Base-by-base conservation (phyloP, 2,113 vertebrate species). In the Crotalus viridis region DNA sequence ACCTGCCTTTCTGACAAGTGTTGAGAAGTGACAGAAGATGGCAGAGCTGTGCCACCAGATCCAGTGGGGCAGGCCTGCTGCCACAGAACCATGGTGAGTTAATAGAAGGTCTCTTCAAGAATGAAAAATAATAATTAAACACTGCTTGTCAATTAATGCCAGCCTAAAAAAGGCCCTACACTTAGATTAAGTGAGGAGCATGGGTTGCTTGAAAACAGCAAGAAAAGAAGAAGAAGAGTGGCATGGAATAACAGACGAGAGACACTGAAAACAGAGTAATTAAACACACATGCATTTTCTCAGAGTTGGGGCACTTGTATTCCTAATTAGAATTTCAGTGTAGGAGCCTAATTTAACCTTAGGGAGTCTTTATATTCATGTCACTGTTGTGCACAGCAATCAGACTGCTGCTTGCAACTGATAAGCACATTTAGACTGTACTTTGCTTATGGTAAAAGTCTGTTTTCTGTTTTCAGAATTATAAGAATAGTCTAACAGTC, bases 41-140 rank as follows among this genome's bases (percentile, higher is more conserved):
- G 96, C 96, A 96, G 95, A 97, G 88, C 93, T 92, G 95, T 97
- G 96, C 97, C 94, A 96, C 92, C 17, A 92, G 95, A 96, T 95
- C 95, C 95, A 96, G 95, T 94, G 95, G 94, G 91, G 95, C 95
- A 93, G 92, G 26, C 93, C 94, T 95, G 92, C 91, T 33, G 57
- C 96, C 96, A 95, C 95, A 94, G 94, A 93, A 95, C 95, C 97
- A 96, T 89, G 92, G 97, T 97, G 97, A 97, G 97, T 96, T 98
- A 97, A 97, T 98, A 96, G 94, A 95, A 96, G 94, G 91, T 96
- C 96, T 98, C 96, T 97, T 96, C 95, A 97, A 94, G 95, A 92
- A 97, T 93, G 96, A 97, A 98, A 98, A 98, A 98, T 98, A 98
- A 97, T 98, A 98, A 98, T 98, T 98, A 98, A 97, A 97, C 93